These are phyloP conservation scores for Schizothorax lantsangensis DNA, from an alignment of 2,797 vertebrate species.

Conservation along the genomic window DNA sequence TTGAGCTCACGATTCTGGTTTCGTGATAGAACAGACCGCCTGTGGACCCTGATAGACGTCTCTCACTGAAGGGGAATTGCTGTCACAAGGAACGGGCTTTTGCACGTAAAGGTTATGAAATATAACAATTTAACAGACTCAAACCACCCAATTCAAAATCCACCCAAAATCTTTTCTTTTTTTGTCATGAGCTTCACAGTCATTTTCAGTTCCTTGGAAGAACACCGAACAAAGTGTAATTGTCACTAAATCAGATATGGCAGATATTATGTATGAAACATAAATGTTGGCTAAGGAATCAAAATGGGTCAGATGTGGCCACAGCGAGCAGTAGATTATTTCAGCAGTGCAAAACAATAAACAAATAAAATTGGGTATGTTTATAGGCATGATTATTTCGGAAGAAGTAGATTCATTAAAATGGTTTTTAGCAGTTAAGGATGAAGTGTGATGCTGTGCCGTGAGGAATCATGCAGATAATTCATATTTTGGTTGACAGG, in stretches of 20 bases:
- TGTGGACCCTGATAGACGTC: constrained; percentile 47
- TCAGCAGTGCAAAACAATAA: constrained; percentile 13
- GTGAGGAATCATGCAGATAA: neutral
- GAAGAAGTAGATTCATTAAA: neutral
- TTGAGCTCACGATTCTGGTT: constrained; percentile 40
- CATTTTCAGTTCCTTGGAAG: constrained; percentile 27
- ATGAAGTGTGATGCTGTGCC: neutral
- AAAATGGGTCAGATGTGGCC: constrained; percentile 30
- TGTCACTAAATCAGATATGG: constrained; percentile 25
- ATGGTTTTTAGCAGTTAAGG: neutral
- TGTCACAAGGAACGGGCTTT: constrained; percentile 40
- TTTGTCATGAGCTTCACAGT: neutral
- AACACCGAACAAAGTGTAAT: neutral
- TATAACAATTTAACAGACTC: constrained; percentile 44
- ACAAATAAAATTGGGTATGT: neutral
- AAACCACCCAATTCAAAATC: constrained; percentile 29
- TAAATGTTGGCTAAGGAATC: constrained; percentile 31
- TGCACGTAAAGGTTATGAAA: constrained; percentile 42
- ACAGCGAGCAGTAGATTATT: neutral
- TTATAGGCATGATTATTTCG: neutral
- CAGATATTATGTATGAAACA: constrained; percentile 18
- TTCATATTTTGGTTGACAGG: neutral
- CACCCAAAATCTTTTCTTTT: constrained; percentile 1
- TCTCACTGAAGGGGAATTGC: constrained; percentile 41
- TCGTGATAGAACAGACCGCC: constrained; percentile 49